Conservation (phyloP, 2,888 invertebrate species). For the Aleiodes leptofemur region DNA sequence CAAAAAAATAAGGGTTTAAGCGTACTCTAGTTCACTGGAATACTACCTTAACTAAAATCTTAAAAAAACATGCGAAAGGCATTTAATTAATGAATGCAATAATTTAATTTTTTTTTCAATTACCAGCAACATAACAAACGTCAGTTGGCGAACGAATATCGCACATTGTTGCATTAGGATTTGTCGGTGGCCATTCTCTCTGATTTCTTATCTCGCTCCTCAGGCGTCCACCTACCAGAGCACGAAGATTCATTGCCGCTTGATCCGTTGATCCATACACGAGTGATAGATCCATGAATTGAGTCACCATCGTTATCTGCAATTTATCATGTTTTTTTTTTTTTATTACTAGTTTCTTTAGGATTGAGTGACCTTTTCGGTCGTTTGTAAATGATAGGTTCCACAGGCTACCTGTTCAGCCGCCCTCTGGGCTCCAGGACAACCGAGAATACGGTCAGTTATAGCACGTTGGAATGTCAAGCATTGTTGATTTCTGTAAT, state of each 20-base stretch:
- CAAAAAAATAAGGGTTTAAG: too few species aligned
- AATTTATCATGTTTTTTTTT: slow-evolving; percentile 5
- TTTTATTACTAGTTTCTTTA: not conserved
- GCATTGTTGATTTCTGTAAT: slow-evolving; percentile 81
- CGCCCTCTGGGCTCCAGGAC: slow-evolving; percentile 77
- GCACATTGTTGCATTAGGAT: slow-evolving; percentile 83
- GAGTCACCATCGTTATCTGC: slow-evolving; percentile 82
- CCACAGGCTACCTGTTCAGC: slow-evolving; percentile 82
- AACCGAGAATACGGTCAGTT: slow-evolving; percentile 81
- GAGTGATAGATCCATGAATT: slow-evolving; percentile 86
- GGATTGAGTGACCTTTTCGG: slow-evolving; percentile 50
- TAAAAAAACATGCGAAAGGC: slow-evolving; percentile 75
- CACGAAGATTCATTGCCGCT: slow-evolving; percentile 81
- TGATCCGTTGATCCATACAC: slow-evolving; percentile 87
- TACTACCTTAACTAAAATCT: too few species aligned
- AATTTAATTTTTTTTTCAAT: slow-evolving; percentile 48
- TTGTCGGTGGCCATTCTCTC: slow-evolving; percentile 80
- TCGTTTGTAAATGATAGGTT: slow-evolving; percentile 82
- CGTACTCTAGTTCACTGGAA: too few species aligned
- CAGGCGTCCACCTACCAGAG: slow-evolving; percentile 83
- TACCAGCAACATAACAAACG: slow-evolving; percentile 87
- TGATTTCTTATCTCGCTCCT: slow-evolving; percentile 80
- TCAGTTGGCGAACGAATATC: slow-evolving; percentile 79
- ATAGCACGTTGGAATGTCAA: slow-evolving; percentile 85
- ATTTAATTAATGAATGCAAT: slow-evolving; percentile 56